Percentiles rank a stretch among this genome's conserved stretches.
phyloP scores from a whole-genome alignment of 1,140 invertebrate genomes.

The Sweltsa coloradensis region DNA sequence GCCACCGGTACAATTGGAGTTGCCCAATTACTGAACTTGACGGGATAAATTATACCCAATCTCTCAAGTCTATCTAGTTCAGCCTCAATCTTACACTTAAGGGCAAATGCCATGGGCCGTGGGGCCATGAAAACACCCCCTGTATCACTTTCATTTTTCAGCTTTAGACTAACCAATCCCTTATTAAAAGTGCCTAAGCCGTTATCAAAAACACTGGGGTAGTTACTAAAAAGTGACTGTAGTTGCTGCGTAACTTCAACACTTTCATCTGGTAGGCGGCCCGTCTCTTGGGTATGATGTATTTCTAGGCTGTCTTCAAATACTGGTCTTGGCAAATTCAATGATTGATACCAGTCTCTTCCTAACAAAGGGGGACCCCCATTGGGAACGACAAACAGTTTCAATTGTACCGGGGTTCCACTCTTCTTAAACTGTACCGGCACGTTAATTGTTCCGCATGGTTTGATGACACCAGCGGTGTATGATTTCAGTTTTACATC shows the following conservation, averaged over 20 bases:
- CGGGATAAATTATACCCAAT: slow-evolving; percentile 20
- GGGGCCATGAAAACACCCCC: slow-evolving; percentile 26
- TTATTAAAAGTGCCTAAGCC: not conserved
- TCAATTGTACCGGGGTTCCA: not conserved
- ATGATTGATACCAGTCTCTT: not conserved
- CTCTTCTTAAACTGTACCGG: not conserved
- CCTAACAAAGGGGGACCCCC: slow-evolving; percentile 1
- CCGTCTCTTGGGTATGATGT: no score
- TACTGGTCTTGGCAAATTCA: not conserved
- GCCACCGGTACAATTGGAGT: slow-evolving; percentile 33
- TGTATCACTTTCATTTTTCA: slow-evolving; percentile 13
- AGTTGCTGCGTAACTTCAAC: not conserved
- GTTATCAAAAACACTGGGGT: not conserved
- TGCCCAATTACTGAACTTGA: slow-evolving; percentile 26
- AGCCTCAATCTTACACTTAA: slow-evolving; percentile 26
- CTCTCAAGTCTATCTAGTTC: slow-evolving; percentile 28
- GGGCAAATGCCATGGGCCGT: slow-evolving; percentile 27
- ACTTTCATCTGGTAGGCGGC: not conserved
- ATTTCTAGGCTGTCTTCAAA: not conserved
- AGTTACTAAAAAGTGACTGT: not conserved
- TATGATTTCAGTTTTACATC: slow-evolving; percentile 2
- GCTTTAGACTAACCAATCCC: not conserved
- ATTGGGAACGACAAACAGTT: not conserved
- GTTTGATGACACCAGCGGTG: not conserved
- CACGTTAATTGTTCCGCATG: not conserved